These are phyloP conservation scores for Troides helena DNA, from an alignment of 2,888 invertebrate species.

Conservation along the genomic window DNA sequence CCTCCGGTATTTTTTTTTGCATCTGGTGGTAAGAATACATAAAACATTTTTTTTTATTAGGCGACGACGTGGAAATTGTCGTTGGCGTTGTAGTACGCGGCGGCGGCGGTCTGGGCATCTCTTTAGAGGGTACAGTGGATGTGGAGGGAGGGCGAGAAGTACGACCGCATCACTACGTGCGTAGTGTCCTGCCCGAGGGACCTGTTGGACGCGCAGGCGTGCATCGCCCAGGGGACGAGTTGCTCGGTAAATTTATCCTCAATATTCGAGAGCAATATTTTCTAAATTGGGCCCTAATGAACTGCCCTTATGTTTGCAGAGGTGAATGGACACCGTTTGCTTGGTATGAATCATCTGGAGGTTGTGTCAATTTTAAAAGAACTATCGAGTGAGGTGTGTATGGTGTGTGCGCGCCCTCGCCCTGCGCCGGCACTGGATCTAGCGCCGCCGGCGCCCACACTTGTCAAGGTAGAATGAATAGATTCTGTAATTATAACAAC, in stretches of 20 bases:
- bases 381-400: slow-evolving; percentile 92
- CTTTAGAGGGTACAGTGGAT: slow-evolving; percentile 98
- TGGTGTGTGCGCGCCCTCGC: slow-evolving; percentile 89
- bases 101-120: slow-evolving; percentile 97
- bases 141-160: slow-evolving; percentile 98
- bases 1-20: background rate
- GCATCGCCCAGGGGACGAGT: slow-evolving; percentile 96
- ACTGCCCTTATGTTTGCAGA: slow-evolving; percentile 57
- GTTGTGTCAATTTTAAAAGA: slow-evolving; percentile 96
- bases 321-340: slow-evolving; percentile 93
- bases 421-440: slow-evolving; percentile 73
- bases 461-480: slow-evolving; percentile 61
- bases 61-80: slow-evolving; percentile 73
- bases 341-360: slow-evolving; percentile 96
- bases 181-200: slow-evolving; percentile 97
- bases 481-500: background rate
- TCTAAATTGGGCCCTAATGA: background rate
- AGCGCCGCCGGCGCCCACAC: slow-evolving; percentile 62
- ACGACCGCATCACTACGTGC: slow-evolving; percentile 98
- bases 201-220: slow-evolving; percentile 96
- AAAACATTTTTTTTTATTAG: slow-evolving; percentile 42
- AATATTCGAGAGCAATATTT: too few relatives aligned
- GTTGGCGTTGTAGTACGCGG: slow-evolving; percentile 82
- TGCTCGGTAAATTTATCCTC: slow-evolving; percentile 79
- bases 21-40: background rate